Percentiles rank a stretch among this genome's conserved stretches.
phyloP scores from a whole-genome alignment of 2,113 vertebrate species.

The Chaetura pelagica region DNA sequence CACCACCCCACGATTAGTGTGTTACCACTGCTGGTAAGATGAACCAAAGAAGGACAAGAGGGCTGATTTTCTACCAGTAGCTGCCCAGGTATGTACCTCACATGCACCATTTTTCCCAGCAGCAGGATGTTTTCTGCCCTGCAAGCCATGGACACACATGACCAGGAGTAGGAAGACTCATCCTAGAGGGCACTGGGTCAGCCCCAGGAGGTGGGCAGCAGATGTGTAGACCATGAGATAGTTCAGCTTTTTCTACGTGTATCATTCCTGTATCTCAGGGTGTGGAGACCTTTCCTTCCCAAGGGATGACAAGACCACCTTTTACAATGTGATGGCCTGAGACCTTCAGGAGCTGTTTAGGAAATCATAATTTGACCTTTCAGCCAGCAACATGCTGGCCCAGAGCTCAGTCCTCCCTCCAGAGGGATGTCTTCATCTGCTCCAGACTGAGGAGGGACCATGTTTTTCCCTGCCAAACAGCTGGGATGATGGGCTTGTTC shows the following conservation, averaged over 20 bases:
- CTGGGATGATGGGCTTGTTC: neutral
- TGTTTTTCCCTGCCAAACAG: neutral
- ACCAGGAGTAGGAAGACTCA: neutral
- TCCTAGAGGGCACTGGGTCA: neutral
- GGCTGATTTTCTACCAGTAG: neutral
- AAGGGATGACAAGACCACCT: neutral
- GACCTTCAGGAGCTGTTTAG: neutral
- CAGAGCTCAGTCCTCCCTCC: neutral
- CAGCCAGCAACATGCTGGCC: fast-evolving
- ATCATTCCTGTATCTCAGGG: neutral
- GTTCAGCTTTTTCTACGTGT: neutral
- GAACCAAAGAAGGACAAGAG: neutral
- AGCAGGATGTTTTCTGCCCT: neutral
- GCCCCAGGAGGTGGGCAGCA: neutral
- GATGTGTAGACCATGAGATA: neutral
- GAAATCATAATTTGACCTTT: neutral
- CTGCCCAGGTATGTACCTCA: neutral
- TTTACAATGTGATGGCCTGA: fast-evolving
- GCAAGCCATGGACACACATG: fast-evolving
- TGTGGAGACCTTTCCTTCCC: neutral
- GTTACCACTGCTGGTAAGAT: neutral
- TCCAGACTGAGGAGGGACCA: neutral
- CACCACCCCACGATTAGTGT: fast-evolving
- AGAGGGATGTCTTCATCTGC: neutral
- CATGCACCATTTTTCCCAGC: neutral